phyloP scores from a whole-genome alignment of 2,113 vertebrate species.

The Ranitomeya variabilis region DNA sequence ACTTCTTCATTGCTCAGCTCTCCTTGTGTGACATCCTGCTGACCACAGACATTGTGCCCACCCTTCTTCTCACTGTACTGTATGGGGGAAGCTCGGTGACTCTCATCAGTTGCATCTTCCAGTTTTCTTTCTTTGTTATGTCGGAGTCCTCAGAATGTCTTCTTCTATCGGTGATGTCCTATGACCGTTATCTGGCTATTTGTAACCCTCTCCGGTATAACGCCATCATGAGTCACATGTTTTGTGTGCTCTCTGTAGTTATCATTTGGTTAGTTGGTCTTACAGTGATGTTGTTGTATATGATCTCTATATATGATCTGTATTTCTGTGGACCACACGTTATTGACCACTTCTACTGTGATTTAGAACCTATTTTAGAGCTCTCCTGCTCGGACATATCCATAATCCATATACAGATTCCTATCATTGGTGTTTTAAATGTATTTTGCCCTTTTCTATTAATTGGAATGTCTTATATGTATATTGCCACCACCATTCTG shows the following conservation, averaged over 20 bases:
- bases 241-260: background rate
- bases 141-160: too few relatives aligned
- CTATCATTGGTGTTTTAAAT: background rate
- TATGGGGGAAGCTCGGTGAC: conserved; percentile 21
- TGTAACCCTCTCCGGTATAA: background rate
- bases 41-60: conserved; percentile 60
- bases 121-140: too few relatives aligned
- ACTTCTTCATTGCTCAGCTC: conserved; percentile 56
- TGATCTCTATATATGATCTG: conserved; percentile 56
- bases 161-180: too few relatives aligned
- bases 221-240: background rate
- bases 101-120: conserved; percentile 30
- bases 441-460: background rate
- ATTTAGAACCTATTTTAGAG: background rate
- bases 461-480: background rate
- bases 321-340: conserved; percentile 11
- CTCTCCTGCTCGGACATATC: conserved; percentile 64
- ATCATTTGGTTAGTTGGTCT: conserved; percentile 60
- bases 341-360: background rate
- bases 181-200: too few relatives aligned
- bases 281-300: conserved; percentile 61
- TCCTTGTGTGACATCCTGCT: conserved; percentile 48
- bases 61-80: conserved; percentile 49
- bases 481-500: background rate
- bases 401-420: background rate